These are phyloP conservation scores for Limnephilus marmoratus DNA, from an alignment of 2,888 invertebrate genomes.

Conservation along the genomic window DNA sequence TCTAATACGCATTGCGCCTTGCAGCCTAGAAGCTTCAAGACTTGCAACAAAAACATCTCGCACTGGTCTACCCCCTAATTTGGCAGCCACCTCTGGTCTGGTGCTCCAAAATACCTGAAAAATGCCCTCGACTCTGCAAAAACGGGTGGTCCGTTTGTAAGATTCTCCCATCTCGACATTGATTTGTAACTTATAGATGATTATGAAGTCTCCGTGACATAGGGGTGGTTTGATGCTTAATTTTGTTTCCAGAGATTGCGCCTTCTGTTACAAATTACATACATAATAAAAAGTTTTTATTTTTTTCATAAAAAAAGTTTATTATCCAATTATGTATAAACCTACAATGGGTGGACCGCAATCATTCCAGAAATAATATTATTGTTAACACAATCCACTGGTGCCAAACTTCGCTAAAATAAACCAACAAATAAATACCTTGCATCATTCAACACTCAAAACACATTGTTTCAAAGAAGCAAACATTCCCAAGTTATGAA, in stretches of 20 bases:
- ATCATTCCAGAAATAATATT: slow-evolving; percentile 24
- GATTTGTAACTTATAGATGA: background rate
- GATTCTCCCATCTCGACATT: too few species aligned
- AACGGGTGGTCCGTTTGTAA: too few species aligned
- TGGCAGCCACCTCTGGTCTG: too few species aligned
- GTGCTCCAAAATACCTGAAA: too few species aligned
- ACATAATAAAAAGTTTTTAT: slow-evolving; percentile 37
- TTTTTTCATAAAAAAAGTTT: slow-evolving; percentile 53
- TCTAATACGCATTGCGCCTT: too few species aligned
- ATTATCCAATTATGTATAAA: background rate
- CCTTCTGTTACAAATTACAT: background rate
- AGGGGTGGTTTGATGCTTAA: background rate
- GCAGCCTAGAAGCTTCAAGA: too few species aligned
- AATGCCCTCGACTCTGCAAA: too few species aligned
- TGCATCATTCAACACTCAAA: background rate
- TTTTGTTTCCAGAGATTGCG: background rate
- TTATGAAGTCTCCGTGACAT: background rate
- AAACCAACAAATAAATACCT: background rate
- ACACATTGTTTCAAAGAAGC: too few species aligned
- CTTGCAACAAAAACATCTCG: too few species aligned
- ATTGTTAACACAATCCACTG: background rate
- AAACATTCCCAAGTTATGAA: background rate
- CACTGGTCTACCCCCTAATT: too few species aligned
- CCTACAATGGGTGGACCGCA: slow-evolving; percentile 25
- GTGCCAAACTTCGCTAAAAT: background rate